Evolutionary conservation across 1,140 invertebrate species (phyloP).

Genomic region (Magallana angulata): DNA sequence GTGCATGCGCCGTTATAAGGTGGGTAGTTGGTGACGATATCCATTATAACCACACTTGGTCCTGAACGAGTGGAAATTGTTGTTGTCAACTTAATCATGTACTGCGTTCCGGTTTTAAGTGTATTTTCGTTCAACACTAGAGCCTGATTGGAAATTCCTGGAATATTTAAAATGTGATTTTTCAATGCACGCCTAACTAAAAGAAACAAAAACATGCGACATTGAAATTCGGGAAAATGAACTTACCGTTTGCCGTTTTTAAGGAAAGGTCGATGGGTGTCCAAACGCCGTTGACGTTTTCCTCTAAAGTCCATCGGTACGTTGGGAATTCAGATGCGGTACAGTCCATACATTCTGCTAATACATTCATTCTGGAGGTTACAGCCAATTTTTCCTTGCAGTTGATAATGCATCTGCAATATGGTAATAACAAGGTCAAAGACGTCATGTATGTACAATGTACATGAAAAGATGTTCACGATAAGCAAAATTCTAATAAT

Average conservation of each 20-base stretch:
- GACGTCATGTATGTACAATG: too few species aligned
- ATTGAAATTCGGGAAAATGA: background rate
- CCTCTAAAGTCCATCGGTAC: conserved; percentile 10
- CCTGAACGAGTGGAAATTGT: background rate
- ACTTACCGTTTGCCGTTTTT: conserved; percentile 6
- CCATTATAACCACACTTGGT: background rate
- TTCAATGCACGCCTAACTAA: background rate
- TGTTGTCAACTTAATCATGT: background rate
- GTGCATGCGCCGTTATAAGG: background rate
- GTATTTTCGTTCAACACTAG: conserved; percentile 12
- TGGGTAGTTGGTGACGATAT: conserved; percentile 7
- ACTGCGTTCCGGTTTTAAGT: background rate
- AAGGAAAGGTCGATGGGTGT: background rate
- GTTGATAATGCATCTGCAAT: conserved; percentile 27
- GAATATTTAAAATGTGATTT: background rate
- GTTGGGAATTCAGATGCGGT: background rate
- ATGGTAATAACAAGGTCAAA: background rate
- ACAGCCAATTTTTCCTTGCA: conserved; percentile 26
- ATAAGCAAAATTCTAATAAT: too few species aligned
- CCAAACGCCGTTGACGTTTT: background rate
- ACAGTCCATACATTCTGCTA: background rate
- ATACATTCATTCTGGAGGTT: conserved; percentile 6
- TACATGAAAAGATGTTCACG: too few species aligned
- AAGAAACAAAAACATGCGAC: background rate
- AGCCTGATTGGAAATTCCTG: background rate